Evolutionary conservation across 1,140 invertebrate genomes (phyloP).

Genomic region (Helicoverpa zea): DNA sequence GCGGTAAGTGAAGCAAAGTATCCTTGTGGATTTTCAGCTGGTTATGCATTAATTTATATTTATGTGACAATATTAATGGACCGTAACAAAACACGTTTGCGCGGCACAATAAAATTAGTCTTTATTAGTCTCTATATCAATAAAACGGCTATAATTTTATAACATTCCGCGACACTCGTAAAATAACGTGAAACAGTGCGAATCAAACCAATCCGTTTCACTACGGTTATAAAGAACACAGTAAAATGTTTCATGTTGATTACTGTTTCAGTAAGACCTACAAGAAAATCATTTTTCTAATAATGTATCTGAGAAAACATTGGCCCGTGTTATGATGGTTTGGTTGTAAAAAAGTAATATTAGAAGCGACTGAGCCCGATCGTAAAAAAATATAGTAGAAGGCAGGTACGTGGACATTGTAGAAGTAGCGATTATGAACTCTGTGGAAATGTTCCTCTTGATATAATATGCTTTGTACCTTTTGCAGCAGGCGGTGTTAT

Average conservation of each 20-base stretch:
- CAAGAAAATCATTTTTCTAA: slow-evolving; percentile 39
- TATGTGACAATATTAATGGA: slow-evolving; percentile 18
- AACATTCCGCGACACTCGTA: slow-evolving; percentile 26
- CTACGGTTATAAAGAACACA: slow-evolving; percentile 36
- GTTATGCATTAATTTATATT: slow-evolving; percentile 19
- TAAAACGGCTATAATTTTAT: slow-evolving; percentile 35
- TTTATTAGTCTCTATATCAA: slow-evolving; percentile 21
- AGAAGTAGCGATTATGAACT: slow-evolving; percentile 41
- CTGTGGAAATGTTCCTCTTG: slow-evolving; percentile 18
- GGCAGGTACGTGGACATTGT: slow-evolving; percentile 59
- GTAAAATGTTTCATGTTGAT: slow-evolving; percentile 46
- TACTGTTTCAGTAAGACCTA: slow-evolving; percentile 28
- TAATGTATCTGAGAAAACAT: slow-evolving; percentile 51
- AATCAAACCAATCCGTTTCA: slow-evolving; percentile 36
- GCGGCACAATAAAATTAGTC: slow-evolving; percentile 27
- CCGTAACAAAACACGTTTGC: slow-evolving; percentile 13
- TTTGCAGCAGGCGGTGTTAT: background rate
- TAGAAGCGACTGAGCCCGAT: slow-evolving; percentile 61
- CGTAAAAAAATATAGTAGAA: slow-evolving; percentile 65
- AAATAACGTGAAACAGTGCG: slow-evolving; percentile 38
- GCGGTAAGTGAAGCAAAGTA: background rate
- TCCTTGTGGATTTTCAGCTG: background rate
- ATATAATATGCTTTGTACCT: slow-evolving; percentile 28
- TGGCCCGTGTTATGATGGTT: slow-evolving; percentile 60
- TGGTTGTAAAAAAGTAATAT: slow-evolving; percentile 70